Conservation (phyloP, 2,888 invertebrate species). For the Aquatica leii region DNA sequence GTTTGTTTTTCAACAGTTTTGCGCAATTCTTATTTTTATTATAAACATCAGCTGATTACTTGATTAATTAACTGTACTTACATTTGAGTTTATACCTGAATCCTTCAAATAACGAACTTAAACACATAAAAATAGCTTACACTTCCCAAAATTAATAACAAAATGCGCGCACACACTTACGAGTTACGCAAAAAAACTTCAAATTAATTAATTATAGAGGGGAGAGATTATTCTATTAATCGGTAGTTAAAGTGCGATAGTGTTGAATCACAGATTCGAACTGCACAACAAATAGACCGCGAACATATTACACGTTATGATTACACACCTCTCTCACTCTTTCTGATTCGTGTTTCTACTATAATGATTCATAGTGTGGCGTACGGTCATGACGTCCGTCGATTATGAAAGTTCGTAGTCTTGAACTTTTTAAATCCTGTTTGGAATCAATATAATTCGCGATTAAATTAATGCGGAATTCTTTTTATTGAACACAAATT, state of each 20-base stretch:
- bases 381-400: slow-evolving; percentile 21
- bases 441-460: neutral
- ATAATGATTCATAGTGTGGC: slow-evolving; percentile 19
- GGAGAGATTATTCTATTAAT: slow-evolving; percentile 14
- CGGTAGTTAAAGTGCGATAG: slow-evolving; percentile 10
- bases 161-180: neutral
- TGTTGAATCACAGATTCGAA: slow-evolving; percentile 18
- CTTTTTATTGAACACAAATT: too few relatives aligned
- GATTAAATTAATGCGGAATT: too few relatives aligned
- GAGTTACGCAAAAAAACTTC: slow-evolving; percentile 8
- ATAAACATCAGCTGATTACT: neutral
- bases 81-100: slow-evolving; percentile 29
- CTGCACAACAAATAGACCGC: slow-evolving; percentile 28
- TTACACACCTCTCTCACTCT: slow-evolving; percentile 13
- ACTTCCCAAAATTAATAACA: neutral
- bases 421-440: slow-evolving; percentile 31
- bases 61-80: slow-evolving; percentile 15
- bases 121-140: slow-evolving; percentile 27
- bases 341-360: neutral
- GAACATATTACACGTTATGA: slow-evolving; percentile 17
- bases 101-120: slow-evolving; percentile 30
- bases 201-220: slow-evolving; percentile 8
- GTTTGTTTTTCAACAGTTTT: neutral
- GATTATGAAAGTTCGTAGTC: slow-evolving; percentile 29
- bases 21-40: neutral